These are phyloP conservation scores for Equus quagga DNA, from an alignment of 2,113 vertebrate species.

Conservation along the genomic window DNA sequence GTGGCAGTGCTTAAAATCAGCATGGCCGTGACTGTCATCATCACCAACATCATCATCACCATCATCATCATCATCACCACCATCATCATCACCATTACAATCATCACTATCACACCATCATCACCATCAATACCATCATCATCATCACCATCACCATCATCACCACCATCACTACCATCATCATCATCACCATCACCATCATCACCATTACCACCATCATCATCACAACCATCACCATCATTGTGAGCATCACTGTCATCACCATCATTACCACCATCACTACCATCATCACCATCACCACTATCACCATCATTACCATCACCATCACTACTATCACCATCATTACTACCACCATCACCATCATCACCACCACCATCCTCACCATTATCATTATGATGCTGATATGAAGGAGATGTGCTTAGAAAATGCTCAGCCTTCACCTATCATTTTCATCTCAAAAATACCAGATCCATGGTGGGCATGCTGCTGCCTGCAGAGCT, in stretches of 20 bases:
- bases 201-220: fast-evolving
- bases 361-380: fast-evolving
- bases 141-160: fast-evolving
- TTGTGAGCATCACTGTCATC: fast-evolving
- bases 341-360: fast-evolving
- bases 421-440: not conserved
- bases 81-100: fast-evolving
- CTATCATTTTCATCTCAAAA: not conserved
- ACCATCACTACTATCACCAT: fast-evolving
- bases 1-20: not conserved
- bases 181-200: fast-evolving
- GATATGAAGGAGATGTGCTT: not conserved
- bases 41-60: fast-evolving
- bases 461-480: fast-evolving
- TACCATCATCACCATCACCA: fast-evolving
- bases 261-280: fast-evolving
- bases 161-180: fast-evolving
- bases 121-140: fast-evolving
- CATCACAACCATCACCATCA: fast-evolving
- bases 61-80: fast-evolving
- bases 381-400: not conserved
- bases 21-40: not conserved
- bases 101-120: fast-evolving
- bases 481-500: not conserved
- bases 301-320: fast-evolving